A percentile compares a stretch with the other conserved stretches of the same genome.
Evolutionary conservation across 2,113 vertebrate genomes (phyloP).

Genomic region (Neotragus moschatus): DNA sequence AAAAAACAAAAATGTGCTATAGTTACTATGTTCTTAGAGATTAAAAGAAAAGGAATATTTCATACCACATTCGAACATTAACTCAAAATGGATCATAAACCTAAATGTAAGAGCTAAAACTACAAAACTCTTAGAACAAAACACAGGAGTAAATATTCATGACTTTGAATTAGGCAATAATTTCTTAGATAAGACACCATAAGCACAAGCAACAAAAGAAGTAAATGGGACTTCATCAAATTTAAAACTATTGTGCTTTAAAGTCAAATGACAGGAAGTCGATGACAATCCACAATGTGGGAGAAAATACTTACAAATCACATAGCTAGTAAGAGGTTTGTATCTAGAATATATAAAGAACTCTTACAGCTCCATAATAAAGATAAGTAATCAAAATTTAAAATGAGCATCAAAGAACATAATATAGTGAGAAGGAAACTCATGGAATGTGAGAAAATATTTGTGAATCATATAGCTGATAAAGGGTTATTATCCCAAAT

Average conservation of each 20-base stretch:
- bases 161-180: background rate
- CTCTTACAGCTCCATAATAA: background rate
- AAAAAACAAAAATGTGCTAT: background rate
- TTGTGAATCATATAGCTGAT: background rate
- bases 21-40: background rate
- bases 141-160: background rate
- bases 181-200: background rate
- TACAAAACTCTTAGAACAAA: background rate
- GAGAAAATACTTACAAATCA: background rate
- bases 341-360: background rate
- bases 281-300: background rate
- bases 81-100: background rate
- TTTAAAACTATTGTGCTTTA: background rate
- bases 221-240: background rate
- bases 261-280: background rate
- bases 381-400: background rate
- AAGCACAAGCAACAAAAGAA: background rate
- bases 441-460: background rate
- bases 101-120: background rate
- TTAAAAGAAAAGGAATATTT: slow-evolving; percentile 23
- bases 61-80: background rate
- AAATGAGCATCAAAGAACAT: background rate
- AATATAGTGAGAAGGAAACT: background rate
- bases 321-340: background rate
- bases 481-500: background rate